Conservation (phyloP, 2,888 invertebrate genomes). For the Dolichomitus sp. region DNA sequence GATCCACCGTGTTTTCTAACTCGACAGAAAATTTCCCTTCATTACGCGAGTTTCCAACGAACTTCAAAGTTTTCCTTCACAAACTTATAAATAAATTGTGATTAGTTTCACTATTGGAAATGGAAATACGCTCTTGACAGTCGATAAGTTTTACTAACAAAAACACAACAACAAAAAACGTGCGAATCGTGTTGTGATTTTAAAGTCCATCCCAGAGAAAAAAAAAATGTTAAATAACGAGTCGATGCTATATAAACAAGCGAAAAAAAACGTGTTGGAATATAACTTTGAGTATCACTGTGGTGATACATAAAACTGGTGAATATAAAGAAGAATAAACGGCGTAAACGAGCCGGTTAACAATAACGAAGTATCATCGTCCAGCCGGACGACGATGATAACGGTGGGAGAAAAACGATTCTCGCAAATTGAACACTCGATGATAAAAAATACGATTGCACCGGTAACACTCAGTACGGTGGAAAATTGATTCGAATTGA, state of each 20-base stretch:
- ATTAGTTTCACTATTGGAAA: background rate
- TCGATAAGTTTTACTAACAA: background rate
- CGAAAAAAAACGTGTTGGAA: slow-evolving; percentile 4
- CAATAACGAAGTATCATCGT: slow-evolving; percentile 19
- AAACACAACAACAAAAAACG: background rate
- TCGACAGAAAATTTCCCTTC: background rate
- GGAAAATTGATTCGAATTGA: slow-evolving; percentile 61
- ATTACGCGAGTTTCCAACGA: background rate
- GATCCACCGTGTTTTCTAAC: background rate
- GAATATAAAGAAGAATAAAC: slow-evolving; percentile 15
- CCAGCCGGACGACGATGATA: slow-evolving; percentile 36
- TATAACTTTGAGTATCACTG: slow-evolving; percentile 12
- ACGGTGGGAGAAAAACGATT: slow-evolving; percentile 43
- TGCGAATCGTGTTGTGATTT: background rate
- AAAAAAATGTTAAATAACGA: background rate
- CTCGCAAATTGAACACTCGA: slow-evolving; percentile 23
- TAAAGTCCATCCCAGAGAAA: background rate
- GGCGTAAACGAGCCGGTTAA: background rate
- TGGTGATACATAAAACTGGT: background rate
- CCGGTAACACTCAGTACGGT: slow-evolving; percentile 7
- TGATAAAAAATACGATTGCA: slow-evolving; percentile 20
- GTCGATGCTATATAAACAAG: background rate
- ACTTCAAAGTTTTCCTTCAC: background rate
- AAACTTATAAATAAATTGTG: background rate
- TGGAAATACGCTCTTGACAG: background rate